Conservation (phyloP, 2,888 invertebrate species). For the Halictus quadricinctus region DNA sequence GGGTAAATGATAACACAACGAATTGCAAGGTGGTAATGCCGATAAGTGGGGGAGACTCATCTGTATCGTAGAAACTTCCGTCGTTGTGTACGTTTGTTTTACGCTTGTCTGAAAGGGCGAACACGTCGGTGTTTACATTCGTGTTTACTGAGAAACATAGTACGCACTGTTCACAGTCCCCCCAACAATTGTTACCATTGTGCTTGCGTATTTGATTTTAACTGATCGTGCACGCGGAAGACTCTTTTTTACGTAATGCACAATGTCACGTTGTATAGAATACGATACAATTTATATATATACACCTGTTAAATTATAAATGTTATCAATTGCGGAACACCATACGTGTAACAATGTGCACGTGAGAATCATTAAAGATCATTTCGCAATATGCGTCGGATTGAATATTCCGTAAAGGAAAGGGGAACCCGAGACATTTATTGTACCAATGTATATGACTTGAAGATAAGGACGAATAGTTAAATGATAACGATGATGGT, state of each 20-base stretch:
- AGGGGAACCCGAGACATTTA: not conserved
- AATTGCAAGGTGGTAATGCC: constrained; percentile 55
- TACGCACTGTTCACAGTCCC: constrained; percentile 13
- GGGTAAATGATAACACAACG: constrained; percentile 60
- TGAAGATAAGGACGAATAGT: not conserved
- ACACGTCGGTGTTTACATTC: constrained; percentile 20
- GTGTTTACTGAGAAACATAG: not conserved
- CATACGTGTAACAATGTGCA: not conserved
- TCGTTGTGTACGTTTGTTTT: constrained; percentile 15
- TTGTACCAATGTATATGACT: not conserved
- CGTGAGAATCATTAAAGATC: not conserved
- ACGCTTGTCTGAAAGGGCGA: constrained; percentile 20
- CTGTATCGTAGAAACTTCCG: constrained; percentile 29
- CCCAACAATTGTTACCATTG: not conserved
- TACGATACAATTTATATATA: constrained; percentile 28
- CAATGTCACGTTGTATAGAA: constrained; percentile 13
- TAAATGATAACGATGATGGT: not conserved
- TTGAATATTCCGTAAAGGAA: not conserved
- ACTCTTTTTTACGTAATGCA: constrained; percentile 33
- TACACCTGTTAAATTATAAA: constrained; percentile 19
- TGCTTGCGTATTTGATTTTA: constrained; percentile 32
- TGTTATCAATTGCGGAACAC: constrained; percentile 12
- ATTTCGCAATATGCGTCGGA: not conserved
- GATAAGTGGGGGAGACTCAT: constrained; percentile 49
- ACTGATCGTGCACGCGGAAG: constrained; percentile 18